A percentile compares a stretch with the other conserved stretches of the same genome.
Conservation (phyloP, 1,140 invertebrate species). For the Drosophila mayri region DNA sequence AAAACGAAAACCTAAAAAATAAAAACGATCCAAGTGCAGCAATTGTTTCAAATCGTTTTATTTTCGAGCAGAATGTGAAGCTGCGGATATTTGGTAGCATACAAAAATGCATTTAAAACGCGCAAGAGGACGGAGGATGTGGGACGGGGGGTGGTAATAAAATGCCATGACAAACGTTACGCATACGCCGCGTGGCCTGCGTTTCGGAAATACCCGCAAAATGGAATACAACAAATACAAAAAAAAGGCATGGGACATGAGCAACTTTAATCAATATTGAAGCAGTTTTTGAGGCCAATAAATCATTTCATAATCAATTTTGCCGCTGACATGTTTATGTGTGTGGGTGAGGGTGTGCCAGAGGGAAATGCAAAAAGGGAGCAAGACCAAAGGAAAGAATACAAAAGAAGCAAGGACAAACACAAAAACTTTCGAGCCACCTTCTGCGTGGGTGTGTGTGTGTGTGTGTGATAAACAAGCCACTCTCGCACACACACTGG, state of each 20-base stretch:
- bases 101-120: slow-evolving; percentile 70
- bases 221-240: background rate
- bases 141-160: slow-evolving; percentile 42
- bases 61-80: slow-evolving; percentile 13
- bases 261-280: slow-evolving; percentile 82
- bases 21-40: slow-evolving; percentile 10
- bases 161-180: slow-evolving; percentile 53
- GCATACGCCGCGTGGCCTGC: slow-evolving; percentile 52
- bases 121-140: background rate
- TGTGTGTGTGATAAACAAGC: slow-evolving; percentile 45
- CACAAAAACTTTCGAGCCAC: slow-evolving; percentile 65
- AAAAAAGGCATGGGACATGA: slow-evolving; percentile 14
- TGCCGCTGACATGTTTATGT: slow-evolving; percentile 66
- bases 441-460: slow-evolving; percentile 49
- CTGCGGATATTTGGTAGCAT: slow-evolving; percentile 59
- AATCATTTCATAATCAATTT: slow-evolving; percentile 84
- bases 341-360: slow-evolving; percentile 10
- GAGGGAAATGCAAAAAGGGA: slow-evolving; percentile 43
- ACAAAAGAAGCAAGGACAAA: slow-evolving; percentile 46
- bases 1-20: background rate
- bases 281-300: slow-evolving; percentile 82
- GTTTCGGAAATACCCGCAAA: slow-evolving; percentile 52
- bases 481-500: slow-evolving; percentile 22
- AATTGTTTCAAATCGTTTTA: slow-evolving; percentile 16
- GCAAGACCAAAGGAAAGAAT: slow-evolving; percentile 16